These are phyloP conservation scores for Caenorhabditis virilis DNA, from an alignment of 2,888 invertebrate genomes.

Conservation along the genomic window DNA sequence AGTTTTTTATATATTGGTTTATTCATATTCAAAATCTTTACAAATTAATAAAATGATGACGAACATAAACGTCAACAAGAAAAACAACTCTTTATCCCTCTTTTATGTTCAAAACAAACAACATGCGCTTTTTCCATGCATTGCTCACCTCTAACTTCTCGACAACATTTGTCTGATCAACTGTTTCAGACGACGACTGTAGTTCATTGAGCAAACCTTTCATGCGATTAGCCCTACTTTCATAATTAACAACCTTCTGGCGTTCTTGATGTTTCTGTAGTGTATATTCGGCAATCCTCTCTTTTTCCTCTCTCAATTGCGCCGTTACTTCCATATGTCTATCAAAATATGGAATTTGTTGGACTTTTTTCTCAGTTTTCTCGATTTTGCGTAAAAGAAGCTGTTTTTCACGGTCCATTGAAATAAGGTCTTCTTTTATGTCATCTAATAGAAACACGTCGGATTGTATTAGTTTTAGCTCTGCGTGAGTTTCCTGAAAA, in stretches of 20 bases:
- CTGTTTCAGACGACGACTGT: conserved; percentile 69
- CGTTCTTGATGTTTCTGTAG: conserved; percentile 70
- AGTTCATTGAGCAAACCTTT: conserved; percentile 78
- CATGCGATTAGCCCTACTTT: conserved; percentile 61
- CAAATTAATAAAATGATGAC: too few relatives aligned
- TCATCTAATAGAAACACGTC: conserved; percentile 78
- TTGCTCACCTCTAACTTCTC: conserved; percentile 1
- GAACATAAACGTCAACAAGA: too few relatives aligned
- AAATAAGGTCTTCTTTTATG: conserved; percentile 81
- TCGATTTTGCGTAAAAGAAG: conserved; percentile 77
- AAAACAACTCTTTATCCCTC: too few relatives aligned
- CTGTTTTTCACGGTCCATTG: conserved; percentile 76
- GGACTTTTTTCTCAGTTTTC: conserved; percentile 69
- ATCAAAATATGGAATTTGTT: conserved; percentile 57
- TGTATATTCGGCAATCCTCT: conserved; percentile 74
- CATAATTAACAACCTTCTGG: conserved; percentile 43
- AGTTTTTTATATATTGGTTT: background rate
- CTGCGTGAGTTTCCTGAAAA: conserved; percentile 54
- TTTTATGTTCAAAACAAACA: too few relatives aligned
- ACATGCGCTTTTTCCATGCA: background rate
- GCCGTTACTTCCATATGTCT: conserved; percentile 72
- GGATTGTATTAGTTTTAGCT: conserved; percentile 50
- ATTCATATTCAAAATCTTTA: background rate
- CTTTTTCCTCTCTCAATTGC: conserved; percentile 74
- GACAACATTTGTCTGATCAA: conserved; percentile 3